phyloP scores from a whole-genome alignment of 1,140 invertebrate species.

The Lasioglossum albipes region DNA sequence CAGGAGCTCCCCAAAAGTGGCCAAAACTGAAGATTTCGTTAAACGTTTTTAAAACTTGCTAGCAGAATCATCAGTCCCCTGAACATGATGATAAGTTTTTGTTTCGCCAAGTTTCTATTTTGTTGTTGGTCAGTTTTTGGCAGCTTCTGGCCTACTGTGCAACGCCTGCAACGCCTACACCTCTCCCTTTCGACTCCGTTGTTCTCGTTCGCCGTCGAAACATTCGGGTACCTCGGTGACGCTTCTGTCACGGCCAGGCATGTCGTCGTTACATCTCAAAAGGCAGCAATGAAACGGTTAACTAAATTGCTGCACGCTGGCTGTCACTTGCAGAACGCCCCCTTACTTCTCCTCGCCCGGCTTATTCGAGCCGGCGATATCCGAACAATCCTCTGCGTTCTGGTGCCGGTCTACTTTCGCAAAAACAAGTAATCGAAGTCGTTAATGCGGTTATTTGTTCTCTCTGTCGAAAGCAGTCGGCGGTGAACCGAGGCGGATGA shows the following conservation, averaged over 20 bases:
- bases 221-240: slow-evolving; percentile 61
- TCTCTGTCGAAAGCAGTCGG: background rate
- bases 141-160: too few relatives aligned
- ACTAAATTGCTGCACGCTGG: slow-evolving; percentile 75
- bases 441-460: slow-evolving; percentile 5
- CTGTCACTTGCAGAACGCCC: slow-evolving; percentile 71
- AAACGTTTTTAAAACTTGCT: too few relatives aligned
- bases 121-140: too few relatives aligned
- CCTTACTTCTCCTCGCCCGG: slow-evolving; percentile 3
- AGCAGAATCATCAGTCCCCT: too few relatives aligned
- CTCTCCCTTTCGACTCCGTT: background rate
- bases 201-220: slow-evolving; percentile 47
- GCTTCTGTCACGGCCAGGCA: slow-evolving; percentile 71
- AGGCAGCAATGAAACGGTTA: slow-evolving; percentile 78
- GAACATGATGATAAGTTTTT: too few relatives aligned
- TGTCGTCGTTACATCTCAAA: slow-evolving; percentile 76
- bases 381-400: slow-evolving; percentile 30
- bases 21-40: too few relatives aligned
- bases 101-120: too few relatives aligned
- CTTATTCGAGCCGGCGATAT: slow-evolving; percentile 23
- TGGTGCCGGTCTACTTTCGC: background rate
- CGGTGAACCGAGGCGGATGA: background rate
- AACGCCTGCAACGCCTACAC: too few relatives aligned
- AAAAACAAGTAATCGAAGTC: slow-evolving; percentile 16
- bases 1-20: too few relatives aligned